These are phyloP conservation scores for Heliothis virescens DNA, from an alignment of 1,140 invertebrate species.

Conservation along the genomic window DNA sequence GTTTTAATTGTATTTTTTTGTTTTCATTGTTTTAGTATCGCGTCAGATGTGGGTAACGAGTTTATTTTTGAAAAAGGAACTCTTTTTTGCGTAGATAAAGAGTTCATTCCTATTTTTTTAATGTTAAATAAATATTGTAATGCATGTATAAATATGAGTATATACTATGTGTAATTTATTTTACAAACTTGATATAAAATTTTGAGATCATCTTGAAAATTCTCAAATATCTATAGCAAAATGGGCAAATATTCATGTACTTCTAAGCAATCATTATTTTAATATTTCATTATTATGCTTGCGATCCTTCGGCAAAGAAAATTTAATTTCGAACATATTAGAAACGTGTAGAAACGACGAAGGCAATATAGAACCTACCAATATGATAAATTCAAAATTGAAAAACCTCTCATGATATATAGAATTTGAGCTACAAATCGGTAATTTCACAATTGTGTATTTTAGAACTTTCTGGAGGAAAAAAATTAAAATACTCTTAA, in stretches of 20 bases:
- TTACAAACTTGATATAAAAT: neutral
- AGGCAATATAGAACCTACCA: neutral
- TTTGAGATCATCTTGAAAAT: conserved; percentile 1
- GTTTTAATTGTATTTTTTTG: conserved; percentile 30
- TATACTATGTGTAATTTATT: neutral
- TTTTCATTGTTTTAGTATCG: neutral
- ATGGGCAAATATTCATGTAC: conserved; percentile 18
- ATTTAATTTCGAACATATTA: neutral
- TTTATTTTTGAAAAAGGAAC: neutral
- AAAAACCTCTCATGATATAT: neutral
- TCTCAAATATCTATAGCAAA: neutral
- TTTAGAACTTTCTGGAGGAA: too few species aligned
- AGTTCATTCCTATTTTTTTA: too few species aligned
- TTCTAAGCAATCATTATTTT: conserved; percentile 15
- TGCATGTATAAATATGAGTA: neutral
- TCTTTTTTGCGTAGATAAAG: neutral
- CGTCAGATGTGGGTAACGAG: neutral
- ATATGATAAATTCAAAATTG: neutral
- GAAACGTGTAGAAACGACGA: neutral
- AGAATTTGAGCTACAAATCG: too few species aligned
- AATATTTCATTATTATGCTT: neutral
- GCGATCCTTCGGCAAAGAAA: neutral
- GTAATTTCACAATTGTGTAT: too few species aligned
- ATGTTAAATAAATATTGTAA: too few species aligned
- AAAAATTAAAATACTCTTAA: too few species aligned